Evolutionary conservation across 2,113 vertebrate species (phyloP).

Genomic region (Ahaetulla prasina): DNA sequence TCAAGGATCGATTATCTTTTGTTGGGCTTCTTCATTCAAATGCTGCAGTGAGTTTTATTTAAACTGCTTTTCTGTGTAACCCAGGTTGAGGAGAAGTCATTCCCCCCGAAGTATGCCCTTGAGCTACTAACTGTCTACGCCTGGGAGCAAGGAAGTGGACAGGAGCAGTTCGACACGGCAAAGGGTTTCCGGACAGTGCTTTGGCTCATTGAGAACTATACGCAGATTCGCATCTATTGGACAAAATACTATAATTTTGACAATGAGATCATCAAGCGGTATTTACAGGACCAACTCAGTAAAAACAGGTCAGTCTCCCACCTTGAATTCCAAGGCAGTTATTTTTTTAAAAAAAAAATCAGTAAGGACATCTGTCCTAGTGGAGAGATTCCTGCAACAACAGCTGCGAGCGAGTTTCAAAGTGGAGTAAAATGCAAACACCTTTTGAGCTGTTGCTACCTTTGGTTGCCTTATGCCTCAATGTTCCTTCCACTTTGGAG

Average conservation of each 20-base stretch:
- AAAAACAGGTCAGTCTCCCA: conserved; percentile 35
- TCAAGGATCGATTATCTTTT: neutral
- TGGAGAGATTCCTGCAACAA: neutral
- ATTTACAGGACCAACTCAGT: conserved; percentile 30
- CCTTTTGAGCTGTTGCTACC: neutral
- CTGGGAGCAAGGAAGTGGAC: conserved; percentile 35
- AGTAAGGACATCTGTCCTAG: neutral
- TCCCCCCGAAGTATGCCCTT: conserved; percentile 50
- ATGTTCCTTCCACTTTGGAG: neutral
- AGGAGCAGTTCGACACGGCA: conserved; percentile 25
- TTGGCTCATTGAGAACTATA: conserved; percentile 39
- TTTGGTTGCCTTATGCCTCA: neutral
- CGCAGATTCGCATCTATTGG: conserved; percentile 49
- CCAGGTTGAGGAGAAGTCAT: neutral
- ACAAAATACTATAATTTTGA: conserved; percentile 12
- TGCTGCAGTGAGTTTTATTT: neutral
- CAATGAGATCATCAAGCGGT: neutral
- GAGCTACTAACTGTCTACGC: conserved; percentile 52
- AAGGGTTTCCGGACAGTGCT: conserved; percentile 53
- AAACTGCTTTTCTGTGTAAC: neutral
- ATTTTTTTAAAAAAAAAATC: neutral
- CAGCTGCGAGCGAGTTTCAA: neutral
- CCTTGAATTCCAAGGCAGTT: neutral
- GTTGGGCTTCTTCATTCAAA: fast-evolving
- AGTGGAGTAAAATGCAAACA: neutral